Percentiles rank a stretch among this genome's conserved stretches.
These are phyloP conservation scores for Sylvia atricapilla DNA, from an alignment of 2,113 vertebrate species.

Conservation along the genomic window DNA sequence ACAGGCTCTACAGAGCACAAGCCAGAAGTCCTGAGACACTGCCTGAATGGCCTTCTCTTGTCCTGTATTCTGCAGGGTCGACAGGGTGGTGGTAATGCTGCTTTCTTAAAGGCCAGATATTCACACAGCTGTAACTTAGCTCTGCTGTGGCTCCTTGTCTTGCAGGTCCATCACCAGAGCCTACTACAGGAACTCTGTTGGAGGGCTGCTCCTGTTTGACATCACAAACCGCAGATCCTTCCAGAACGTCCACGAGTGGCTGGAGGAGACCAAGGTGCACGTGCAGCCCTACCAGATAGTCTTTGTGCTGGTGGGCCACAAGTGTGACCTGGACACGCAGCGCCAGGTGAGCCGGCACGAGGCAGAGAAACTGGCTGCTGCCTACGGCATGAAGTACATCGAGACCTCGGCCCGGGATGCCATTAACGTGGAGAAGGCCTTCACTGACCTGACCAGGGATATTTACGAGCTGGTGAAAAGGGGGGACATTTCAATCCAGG, in stretches of 20 bases:
- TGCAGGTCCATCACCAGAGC: constrained; percentile 88
- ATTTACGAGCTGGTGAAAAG: constrained; percentile 93
- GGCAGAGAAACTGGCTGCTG: constrained; percentile 91
- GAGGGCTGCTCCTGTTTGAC: constrained; percentile 94
- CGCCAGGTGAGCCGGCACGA: constrained; percentile 92
- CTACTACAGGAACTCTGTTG: constrained; percentile 97
- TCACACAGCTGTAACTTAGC: neutral
- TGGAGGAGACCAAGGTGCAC: constrained; percentile 92
- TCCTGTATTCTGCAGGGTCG: neutral
- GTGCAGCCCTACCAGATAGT: constrained; percentile 95
- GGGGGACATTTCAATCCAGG: constrained; percentile 96
- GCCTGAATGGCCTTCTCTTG: neutral
- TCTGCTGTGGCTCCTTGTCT: constrained; percentile 22
- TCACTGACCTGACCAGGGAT: constrained; percentile 92
- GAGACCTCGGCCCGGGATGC: constrained; percentile 94
- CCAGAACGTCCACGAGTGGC: constrained; percentile 92
- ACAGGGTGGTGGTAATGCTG: neutral
- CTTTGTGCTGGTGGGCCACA: constrained; percentile 95
- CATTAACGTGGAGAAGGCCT: constrained; percentile 96
- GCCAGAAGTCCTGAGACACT: accelerated
- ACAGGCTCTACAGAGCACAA: neutral
- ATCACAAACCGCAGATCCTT: constrained; percentile 97
- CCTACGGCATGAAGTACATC: constrained; percentile 92
- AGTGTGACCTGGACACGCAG: constrained; percentile 93
- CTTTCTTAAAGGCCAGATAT: accelerated